These are phyloP conservation scores for Megalonaias nervosa DNA, from an alignment of 1,140 invertebrate species.

Conservation along the genomic window DNA sequence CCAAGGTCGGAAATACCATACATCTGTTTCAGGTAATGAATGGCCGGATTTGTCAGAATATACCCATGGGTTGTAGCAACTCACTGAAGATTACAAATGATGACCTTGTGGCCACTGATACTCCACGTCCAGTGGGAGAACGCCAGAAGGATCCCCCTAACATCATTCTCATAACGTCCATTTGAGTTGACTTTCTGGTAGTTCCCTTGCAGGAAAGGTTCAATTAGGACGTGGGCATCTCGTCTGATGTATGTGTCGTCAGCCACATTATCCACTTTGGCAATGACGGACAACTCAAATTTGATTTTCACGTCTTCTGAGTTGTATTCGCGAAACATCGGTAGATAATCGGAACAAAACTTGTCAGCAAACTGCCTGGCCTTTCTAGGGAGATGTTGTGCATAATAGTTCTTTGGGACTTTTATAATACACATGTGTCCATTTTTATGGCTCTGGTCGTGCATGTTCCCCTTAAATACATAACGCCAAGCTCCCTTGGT, in stretches of 20 bases:
- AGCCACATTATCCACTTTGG: conserved; percentile 24
- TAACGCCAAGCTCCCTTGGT: conserved; percentile 19
- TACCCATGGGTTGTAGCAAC: conserved; percentile 24
- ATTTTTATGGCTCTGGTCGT: conserved; percentile 15
- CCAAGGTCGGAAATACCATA: conserved; percentile 34
- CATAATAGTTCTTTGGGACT: conserved; percentile 30
- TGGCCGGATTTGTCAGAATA: conserved; percentile 33
- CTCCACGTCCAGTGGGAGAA: conserved; percentile 38
- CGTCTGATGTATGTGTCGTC: conserved; percentile 21
- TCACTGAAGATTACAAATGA: conserved; percentile 38
- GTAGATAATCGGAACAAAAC: conserved; percentile 12
- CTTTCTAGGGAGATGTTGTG: conserved; percentile 23
- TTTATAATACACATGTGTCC: conserved; percentile 31
- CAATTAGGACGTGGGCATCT: conserved; percentile 27
- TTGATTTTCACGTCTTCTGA: conserved; percentile 12
- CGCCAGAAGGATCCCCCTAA: conserved; percentile 10
- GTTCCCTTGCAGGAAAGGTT: conserved; percentile 22
- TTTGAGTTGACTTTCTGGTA: conserved; percentile 39
- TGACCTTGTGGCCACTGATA: conserved; percentile 21
- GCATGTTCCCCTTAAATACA: conserved; percentile 25
- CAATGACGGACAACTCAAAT: conserved; percentile 29
- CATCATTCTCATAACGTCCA: conserved; percentile 23
- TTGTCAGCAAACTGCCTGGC: conserved; percentile 20
- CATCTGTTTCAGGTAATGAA: conserved; percentile 28
- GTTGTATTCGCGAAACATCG: conserved; percentile 9